Conservation (phyloP, 2,797 vertebrate species). For the Chlorospingus flavigularis region DNA sequence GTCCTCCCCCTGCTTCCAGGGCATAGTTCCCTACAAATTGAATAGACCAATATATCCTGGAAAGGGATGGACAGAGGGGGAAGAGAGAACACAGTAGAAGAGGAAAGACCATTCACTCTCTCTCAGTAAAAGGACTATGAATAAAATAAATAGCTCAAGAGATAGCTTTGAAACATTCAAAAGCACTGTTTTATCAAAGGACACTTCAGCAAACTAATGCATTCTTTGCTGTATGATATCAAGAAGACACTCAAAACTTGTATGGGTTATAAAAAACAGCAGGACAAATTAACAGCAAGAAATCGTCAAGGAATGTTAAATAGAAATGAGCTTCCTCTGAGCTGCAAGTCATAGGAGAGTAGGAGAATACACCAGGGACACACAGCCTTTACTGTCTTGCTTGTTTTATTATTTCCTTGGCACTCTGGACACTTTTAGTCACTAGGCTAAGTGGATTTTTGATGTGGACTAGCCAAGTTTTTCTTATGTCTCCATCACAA, state of each 20-base stretch:
- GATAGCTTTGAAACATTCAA: neutral
- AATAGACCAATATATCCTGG: neutral
- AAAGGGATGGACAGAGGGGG: accelerated
- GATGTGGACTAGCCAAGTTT: neutral
- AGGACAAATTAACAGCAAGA: neutral
- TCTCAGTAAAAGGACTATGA: neutral
- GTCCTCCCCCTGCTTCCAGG: neutral
- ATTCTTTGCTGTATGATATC: neutral
- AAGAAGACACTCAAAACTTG: neutral
- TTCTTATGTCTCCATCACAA: neutral
- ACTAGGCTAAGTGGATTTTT: neutral
- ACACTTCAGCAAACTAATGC: neutral
- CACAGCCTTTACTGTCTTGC: neutral
- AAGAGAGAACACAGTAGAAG: neutral
- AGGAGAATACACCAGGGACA: neutral
- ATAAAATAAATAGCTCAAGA: neutral
- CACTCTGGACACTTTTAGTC: neutral
- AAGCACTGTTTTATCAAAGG: neutral
- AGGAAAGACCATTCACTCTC: neutral
- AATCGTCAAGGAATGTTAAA: neutral
- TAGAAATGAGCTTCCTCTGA: neutral
- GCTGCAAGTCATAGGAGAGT: neutral
- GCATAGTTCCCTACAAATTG: neutral
- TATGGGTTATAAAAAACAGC: neutral
- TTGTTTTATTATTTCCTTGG: neutral